Base-by-base conservation (phyloP, 2,113 vertebrate genomes). In the Melozone crissalis region DNA sequence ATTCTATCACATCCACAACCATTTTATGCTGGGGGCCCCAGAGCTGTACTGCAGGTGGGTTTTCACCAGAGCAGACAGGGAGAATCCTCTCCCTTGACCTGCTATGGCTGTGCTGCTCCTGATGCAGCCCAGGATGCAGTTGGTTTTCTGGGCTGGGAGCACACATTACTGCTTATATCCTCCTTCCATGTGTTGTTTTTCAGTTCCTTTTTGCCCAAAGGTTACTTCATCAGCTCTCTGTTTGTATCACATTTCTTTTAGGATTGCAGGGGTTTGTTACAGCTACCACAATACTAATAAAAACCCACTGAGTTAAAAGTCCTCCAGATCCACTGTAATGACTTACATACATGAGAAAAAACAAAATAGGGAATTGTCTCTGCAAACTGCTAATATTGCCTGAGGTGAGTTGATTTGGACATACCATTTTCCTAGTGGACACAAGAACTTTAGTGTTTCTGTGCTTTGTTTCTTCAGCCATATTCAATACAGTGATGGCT, bases 1-100 rank as follows among this genome's bases (percentile, higher is more conserved):
- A 3, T 54, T 83, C 17, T 47, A 54, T 5, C 39, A 12, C 0
- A 0, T 47, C 30, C 41, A 35, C 2, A 7, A 16, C 5, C 14
- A 41, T 61, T 7, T 27, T 27, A 9, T 35, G 5, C 5, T 4
- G 5, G 26, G 8, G 14, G 8, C 26, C 9, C n/a, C 55, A 69
- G 62, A 62, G 30, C 13, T 41, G 7, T 47, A 13, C n/a, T 35
- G 20, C 17, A 31, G 30, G 5, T 47, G 26, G 14, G 11, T 31
- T 62, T 49, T 43, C 35, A 62, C 41, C 30, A 23, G 30, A 55
- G 22, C 30, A 69, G 18, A 35, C 0, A 0, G 4, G 8, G 21
- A 55, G 7, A 57, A 69, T 69, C 18, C 8, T 31, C 31, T 62
- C 26, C 15, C 21, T 28, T 43, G 35, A 55, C 8, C 21, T 55